These are phyloP conservation scores for Polydrusus tereticollis DNA, from an alignment of 2,888 invertebrate genomes.

Conservation along the genomic window DNA sequence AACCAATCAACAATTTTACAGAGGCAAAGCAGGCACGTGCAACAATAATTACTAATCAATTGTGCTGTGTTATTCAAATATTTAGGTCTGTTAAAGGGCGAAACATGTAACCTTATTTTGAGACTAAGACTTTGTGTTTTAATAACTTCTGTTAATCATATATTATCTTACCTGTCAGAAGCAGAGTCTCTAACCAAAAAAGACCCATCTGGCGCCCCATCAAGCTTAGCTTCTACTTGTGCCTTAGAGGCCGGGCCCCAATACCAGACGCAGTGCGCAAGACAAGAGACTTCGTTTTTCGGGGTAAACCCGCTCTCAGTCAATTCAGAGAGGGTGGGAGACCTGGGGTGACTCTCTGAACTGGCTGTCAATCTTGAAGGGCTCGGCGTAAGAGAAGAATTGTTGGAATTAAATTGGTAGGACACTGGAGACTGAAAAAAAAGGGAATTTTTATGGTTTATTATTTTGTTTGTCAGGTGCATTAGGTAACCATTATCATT, in stretches of 20 bases:
- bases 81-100: too few relatives aligned
- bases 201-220: conserved; percentile 79
- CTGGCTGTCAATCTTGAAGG: conserved; percentile 35
- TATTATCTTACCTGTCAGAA: conserved; percentile 68
- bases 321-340: conserved; percentile 44
- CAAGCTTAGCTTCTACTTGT: conserved; percentile 79
- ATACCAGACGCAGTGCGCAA: conserved; percentile 78
- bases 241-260: conserved; percentile 83
- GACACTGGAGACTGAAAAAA: conserved; percentile 24
- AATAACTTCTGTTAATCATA: too few relatives aligned
- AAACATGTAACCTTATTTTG: too few relatives aligned
- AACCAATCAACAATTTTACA: too few relatives aligned
- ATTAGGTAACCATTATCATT: too few relatives aligned
- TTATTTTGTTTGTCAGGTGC: neutral
- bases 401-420: conserved; percentile 14
- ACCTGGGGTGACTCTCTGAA: conserved; percentile 46
- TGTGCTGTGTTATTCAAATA: neutral
- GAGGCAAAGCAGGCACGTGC: too few relatives aligned
- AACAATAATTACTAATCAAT: too few relatives aligned
- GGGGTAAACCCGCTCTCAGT: conserved; percentile 39
- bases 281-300: conserved; percentile 60
- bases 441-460: neutral
- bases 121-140: too few relatives aligned
- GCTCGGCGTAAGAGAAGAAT: conserved; percentile 22
- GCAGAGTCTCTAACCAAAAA: conserved; percentile 86